Conservation (phyloP, 2,888 invertebrate genomes). For the Pecten maximus region DNA sequence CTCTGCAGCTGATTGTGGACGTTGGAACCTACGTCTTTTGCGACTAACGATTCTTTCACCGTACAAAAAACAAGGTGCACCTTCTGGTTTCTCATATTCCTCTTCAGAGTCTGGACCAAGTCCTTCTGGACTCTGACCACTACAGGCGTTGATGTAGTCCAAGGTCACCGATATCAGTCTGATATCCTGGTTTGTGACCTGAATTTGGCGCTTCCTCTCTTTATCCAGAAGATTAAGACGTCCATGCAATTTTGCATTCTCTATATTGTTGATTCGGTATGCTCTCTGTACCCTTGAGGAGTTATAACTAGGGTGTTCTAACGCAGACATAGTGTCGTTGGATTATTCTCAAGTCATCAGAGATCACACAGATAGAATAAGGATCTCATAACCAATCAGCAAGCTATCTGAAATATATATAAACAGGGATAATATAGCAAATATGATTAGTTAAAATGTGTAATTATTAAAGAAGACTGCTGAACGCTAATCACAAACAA, state of each 20-base stretch:
- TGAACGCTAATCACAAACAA: no score
- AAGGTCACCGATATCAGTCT: conserved; percentile 75
- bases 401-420: neutral
- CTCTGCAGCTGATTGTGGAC: conserved; percentile 69
- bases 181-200: conserved; percentile 78
- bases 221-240: conserved; percentile 74
- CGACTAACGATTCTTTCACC: conserved; percentile 77
- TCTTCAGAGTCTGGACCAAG: conserved; percentile 62
- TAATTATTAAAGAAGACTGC: no score
- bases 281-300: conserved; percentile 77
- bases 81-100: conserved; percentile 56
- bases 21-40: conserved; percentile 65
- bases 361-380: neutral
- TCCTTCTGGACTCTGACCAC: conserved; percentile 78
- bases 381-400: neutral
- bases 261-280: conserved; percentile 77
- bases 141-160: conserved; percentile 77
- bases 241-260: conserved; percentile 71
- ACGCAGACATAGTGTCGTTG: conserved; percentile 61
- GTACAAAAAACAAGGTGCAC: conserved; percentile 75
- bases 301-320: conserved; percentile 71
- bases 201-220: conserved; percentile 69
- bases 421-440: neutral
- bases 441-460: no score
- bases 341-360: neutral